These are phyloP conservation scores for Pyrocoelia pectoralis DNA, from an alignment of 2,888 invertebrate genomes.

Conservation along the genomic window DNA sequence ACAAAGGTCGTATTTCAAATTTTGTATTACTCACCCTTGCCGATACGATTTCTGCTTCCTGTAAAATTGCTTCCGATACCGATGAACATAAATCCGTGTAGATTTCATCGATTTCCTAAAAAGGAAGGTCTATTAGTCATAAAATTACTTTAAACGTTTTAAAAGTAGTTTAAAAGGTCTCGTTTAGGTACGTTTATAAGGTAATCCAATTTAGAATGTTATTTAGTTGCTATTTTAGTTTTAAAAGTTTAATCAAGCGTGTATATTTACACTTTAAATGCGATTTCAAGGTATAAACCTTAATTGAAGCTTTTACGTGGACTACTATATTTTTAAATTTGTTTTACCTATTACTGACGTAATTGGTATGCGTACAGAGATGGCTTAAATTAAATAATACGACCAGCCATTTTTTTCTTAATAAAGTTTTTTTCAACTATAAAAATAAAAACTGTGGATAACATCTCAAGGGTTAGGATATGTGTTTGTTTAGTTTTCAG, in stretches of 20 bases:
- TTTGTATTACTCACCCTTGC: conserved; percentile 77
- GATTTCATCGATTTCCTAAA: conserved; percentile 92
- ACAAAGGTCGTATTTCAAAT: neutral
- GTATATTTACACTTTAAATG: conserved; percentile 17
- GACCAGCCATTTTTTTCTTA: no score
- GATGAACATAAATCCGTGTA: conserved; percentile 89
- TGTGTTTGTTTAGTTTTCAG: no score
- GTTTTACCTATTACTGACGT: no score
- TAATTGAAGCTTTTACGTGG: no score
- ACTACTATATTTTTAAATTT: no score
- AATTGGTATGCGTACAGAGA: no score
- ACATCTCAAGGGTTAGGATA: no score
- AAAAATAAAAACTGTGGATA: no score
- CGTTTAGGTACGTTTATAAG: no score
- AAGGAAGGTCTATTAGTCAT: conserved; percentile 44
- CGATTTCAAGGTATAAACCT: no score
- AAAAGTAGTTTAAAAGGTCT: neutral
- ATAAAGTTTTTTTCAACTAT: no score
- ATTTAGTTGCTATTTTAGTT: conserved; percentile 5
- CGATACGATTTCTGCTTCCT: conserved; percentile 85
- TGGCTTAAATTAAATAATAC: no score
- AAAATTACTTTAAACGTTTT: conserved; percentile 1
- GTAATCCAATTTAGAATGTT: neutral
- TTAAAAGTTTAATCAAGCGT: conserved; percentile 24
- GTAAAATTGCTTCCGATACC: conserved; percentile 86